Base-by-base conservation (phyloP, 2,888 invertebrate species). In the Serrognathus titanus region DNA sequence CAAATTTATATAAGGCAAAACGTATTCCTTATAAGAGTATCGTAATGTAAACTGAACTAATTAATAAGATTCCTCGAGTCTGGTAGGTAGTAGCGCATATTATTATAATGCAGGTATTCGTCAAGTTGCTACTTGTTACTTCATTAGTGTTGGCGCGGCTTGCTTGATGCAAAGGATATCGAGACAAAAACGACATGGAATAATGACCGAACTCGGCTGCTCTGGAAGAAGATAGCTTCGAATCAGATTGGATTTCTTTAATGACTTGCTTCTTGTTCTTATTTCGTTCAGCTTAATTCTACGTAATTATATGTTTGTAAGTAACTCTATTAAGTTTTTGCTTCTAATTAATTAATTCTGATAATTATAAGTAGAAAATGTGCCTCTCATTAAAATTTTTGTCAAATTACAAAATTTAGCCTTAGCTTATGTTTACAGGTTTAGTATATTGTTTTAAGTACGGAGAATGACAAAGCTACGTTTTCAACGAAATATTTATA, bases 51-150 rank as follows among this genome's bases (percentile, higher is more conserved):
- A 66, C 63, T 59, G 63, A 58, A 67, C 66, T 67, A 66, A 68
- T 68, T 66, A 68, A 68, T 66, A 66, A 66, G 56, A 60, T 61
- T 54, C 58, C 31, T 36, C 35, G 51, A 64, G 64, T 60, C 62
- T 59, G 63, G 64, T 63, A 63, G 63, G 48, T 51, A 61, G 65
- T 65, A 66, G 65, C 63, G 63, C 65, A 67, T 67, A 66, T 66
- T 64, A 66, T 67, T 62, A 64, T 67, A 64, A 67, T 66, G 64
- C 66, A 63, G 59, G 64, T 63, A 67, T 67, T 66, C 64, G 67
- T 67, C 67, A 67, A 61, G 61, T 63, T 59, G 65, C 67, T 67
- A 66, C 67, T 69, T 69, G 69, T 66, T 68, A 68, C 69, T 69
- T 69, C 69, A 69, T 69, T 69, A 68, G 63, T 61, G 64, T 53